Evolutionary conservation across 2,113 vertebrate genomes (phyloP).

Genomic region (Percina caprodes): DNA sequence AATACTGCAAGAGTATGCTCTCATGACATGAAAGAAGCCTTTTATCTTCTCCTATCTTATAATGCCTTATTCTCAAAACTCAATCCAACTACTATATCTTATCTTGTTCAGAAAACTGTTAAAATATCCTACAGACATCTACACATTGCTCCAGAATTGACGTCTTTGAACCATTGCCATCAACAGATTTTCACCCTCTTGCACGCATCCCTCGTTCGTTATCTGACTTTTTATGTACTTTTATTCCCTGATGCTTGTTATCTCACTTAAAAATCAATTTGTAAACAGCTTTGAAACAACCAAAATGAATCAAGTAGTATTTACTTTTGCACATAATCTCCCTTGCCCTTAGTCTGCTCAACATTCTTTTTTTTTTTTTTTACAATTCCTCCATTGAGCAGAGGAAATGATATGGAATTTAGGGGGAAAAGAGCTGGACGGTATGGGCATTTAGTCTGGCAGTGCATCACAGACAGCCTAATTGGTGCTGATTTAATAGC

Average conservation of each 20-base stretch:
- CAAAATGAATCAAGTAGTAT: not conserved
- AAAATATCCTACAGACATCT: not conserved
- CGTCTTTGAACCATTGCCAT: too few relatives aligned
- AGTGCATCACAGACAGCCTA: slow-evolving; percentile 46
- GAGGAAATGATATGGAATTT: not conserved
- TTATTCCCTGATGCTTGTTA: not conserved
- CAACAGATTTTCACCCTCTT: not conserved
- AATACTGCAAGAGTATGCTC: too few relatives aligned
- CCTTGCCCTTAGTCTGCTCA: not conserved
- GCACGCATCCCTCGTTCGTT: not conserved
- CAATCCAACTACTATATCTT: not conserved
- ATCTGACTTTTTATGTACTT: not conserved
- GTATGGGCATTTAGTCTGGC: slow-evolving; percentile 18
- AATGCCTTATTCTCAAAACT: not conserved
- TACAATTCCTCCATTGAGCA: not conserved
- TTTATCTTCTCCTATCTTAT: too few relatives aligned
- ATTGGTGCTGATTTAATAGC: slow-evolving; percentile 52
- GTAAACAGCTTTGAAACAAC: not conserved
- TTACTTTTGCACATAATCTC: not conserved
- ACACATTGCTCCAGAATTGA: not conserved
- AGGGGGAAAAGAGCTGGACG: not conserved
- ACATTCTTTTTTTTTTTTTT: not conserved
- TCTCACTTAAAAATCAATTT: not conserved
- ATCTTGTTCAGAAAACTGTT: not conserved
- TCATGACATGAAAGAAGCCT: too few relatives aligned